Evolutionary conservation across 2,797 vertebrate species (phyloP).

Genomic region (Coluber constrictor): DNA sequence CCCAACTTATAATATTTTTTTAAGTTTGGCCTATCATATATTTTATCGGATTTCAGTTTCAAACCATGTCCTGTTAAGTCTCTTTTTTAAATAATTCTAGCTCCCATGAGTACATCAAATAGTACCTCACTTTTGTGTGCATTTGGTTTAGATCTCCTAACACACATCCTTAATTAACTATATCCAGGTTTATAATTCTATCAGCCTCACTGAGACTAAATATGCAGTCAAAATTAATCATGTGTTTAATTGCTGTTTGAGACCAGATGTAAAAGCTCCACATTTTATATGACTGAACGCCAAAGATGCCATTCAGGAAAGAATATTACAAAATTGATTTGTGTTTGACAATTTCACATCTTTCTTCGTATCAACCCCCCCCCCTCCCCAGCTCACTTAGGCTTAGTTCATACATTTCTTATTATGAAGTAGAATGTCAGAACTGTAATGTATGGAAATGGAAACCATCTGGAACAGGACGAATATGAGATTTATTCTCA

Average conservation of each 20-base stretch:
- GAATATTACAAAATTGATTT: not conserved
- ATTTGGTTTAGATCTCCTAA: not conserved
- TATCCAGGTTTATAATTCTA: not conserved
- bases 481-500: not conserved
- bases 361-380: not conserved
- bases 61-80: not conserved
- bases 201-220: slow-evolving; percentile 1
- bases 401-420: not conserved
- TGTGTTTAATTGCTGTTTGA: slow-evolving; percentile 12
- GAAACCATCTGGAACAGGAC: not conserved
- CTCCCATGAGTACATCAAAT: not conserved
- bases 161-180: not conserved
- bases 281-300: not conserved
- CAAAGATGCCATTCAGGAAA: not conserved
- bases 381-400: not conserved
- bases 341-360: not conserved
- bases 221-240: slow-evolving; percentile 11
- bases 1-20: not conserved
- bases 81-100: not conserved
- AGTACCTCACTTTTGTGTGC: not conserved
- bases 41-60: not conserved
- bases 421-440: not conserved
- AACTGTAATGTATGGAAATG: not conserved
- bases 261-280: slow-evolving; percentile 2
- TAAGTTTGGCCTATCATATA: not conserved